Percentiles rank a stretch among this genome's conserved stretches.
phyloP scores from a whole-genome alignment of 2,797 vertebrate species.

The Catharus ustulatus region DNA sequence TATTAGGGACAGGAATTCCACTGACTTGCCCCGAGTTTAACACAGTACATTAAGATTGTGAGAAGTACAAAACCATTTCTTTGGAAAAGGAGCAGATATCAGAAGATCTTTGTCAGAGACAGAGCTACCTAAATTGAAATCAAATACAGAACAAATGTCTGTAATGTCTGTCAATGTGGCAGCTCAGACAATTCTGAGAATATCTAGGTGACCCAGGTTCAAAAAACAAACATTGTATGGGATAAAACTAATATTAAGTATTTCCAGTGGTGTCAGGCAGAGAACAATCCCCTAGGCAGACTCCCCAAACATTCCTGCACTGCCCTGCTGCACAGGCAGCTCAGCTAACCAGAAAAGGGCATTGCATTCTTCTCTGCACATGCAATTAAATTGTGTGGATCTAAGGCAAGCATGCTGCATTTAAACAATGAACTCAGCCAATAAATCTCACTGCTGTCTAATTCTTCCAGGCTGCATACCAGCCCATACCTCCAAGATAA shows the following conservation, averaged over 20 bases:
- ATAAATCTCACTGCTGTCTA: conserved; percentile 1
- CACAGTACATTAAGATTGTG: neutral
- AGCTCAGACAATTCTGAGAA: neutral
- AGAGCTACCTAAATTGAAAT: neutral
- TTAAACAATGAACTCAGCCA: conserved; percentile 48
- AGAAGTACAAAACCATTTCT: neutral
- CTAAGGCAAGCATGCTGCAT: neutral
- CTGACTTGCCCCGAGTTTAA: neutral
- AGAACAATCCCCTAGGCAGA: neutral
- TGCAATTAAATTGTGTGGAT: neutral
- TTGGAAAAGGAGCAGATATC: neutral
- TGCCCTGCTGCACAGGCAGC: neutral
- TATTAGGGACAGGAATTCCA: neutral
- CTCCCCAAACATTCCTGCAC: neutral
- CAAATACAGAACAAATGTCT: neutral
- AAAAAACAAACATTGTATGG: neutral
- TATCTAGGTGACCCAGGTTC: neutral
- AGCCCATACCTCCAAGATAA: neutral
- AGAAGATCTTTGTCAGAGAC: neutral
- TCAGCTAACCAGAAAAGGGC: conserved; percentile 54
- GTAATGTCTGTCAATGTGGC: neutral
- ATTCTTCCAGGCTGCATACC: neutral
- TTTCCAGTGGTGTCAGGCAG: neutral
- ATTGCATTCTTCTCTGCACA: conserved; percentile 1
- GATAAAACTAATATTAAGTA: neutral